Conservation (phyloP, 2,113 vertebrate genomes). For the Panurus biarmicus region DNA sequence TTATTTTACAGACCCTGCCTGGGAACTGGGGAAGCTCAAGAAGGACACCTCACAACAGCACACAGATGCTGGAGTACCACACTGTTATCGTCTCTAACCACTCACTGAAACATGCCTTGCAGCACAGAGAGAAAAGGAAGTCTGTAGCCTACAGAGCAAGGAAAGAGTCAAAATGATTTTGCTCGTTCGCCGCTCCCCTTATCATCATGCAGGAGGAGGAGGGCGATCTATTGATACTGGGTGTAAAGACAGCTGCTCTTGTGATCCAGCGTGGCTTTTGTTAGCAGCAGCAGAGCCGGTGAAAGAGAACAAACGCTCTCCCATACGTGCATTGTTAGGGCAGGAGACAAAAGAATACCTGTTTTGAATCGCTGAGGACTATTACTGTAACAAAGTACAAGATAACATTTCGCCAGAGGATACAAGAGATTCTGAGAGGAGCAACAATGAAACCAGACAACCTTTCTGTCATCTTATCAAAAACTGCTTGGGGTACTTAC, state of each 20-base stretch:
- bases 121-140: not conserved
- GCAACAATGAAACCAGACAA: constrained; percentile 39
- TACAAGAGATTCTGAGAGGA: constrained; percentile 45
- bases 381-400: constrained; percentile 52
- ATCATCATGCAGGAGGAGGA: constrained; percentile 28
- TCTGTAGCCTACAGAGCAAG: not conserved
- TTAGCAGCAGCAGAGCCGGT: not conserved
- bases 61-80: fast-evolving
- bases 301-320: constrained; percentile 46
- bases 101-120: not conserved
- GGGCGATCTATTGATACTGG: constrained; percentile 26
- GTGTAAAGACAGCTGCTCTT: constrained; percentile 15
- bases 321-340: not conserved
- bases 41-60: not conserved
- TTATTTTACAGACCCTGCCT: not conserved
- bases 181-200: not conserved
- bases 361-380: constrained; percentile 54
- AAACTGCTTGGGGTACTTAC: constrained; percentile 32
- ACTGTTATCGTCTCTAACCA: not conserved
- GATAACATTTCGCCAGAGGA: constrained; percentile 58
- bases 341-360: constrained; percentile 57
- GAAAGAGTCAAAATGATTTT: not conserved
- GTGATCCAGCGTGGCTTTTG: constrained; percentile 43
- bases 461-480: constrained; percentile 46
- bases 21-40: not conserved